phyloP scores from a whole-genome alignment of 2,888 invertebrate species.

The Nezara viridula region DNA sequence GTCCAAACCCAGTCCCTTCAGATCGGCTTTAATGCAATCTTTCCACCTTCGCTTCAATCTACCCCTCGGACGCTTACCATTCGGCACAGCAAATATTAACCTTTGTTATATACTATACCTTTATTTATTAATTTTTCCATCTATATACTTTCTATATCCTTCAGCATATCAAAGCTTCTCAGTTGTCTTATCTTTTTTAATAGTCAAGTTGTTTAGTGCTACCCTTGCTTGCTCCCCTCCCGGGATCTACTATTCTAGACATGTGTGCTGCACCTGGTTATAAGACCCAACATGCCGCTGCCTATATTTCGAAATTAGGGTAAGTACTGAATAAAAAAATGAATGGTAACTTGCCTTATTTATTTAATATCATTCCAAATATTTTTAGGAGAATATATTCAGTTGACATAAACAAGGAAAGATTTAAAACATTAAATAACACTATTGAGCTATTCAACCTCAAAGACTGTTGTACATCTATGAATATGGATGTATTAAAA shows the following conservation, averaged over 20 bases:
- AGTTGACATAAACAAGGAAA: conserved; percentile 79
- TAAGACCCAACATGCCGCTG: conserved; percentile 93
- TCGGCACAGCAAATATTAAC: no score
- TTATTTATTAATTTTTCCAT: no score
- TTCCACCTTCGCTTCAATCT: no score
- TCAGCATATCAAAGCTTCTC: neutral
- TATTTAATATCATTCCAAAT: neutral
- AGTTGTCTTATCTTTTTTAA: conserved; percentile 64
- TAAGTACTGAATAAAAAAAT: conserved; percentile 67
- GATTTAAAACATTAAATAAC: conserved; percentile 78
- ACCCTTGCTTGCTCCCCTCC: conserved; percentile 80
- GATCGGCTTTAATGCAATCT: no score
- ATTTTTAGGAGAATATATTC: conserved; percentile 82
- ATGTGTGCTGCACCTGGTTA: conserved; percentile 99
- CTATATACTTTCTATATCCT: no score
- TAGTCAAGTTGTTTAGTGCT: conserved; percentile 94
- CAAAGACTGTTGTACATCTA: conserved; percentile 76
- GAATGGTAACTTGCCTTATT: neutral
- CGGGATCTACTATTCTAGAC: conserved; percentile 85
- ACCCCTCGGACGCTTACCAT: no score
- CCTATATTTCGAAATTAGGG: conserved; percentile 83
- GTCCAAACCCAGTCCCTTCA: no score
- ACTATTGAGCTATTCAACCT: conserved; percentile 77
- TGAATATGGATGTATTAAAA: conserved; percentile 81
- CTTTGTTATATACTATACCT: no score